Evolutionary conservation across 2,888 invertebrate genomes (phyloP).

Genomic region (Uloborus plumipes): DNA sequence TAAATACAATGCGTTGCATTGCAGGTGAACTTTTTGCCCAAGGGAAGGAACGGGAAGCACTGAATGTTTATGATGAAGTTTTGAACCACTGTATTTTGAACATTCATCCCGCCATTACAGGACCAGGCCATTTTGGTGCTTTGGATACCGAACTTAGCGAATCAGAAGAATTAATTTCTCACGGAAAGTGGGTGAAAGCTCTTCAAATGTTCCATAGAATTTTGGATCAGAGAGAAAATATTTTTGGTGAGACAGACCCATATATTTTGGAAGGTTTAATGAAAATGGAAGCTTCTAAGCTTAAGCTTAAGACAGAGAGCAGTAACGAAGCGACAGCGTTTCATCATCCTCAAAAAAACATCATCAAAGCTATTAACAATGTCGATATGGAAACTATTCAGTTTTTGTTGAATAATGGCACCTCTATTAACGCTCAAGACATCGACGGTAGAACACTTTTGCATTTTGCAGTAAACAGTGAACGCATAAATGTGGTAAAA

Average conservation of each 20-base stretch:
- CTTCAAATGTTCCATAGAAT: neutral
- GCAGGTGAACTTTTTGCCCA: constrained; percentile 6
- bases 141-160: neutral
- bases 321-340: neutral
- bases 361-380: neutral
- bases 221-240: neutral
- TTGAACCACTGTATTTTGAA: no score
- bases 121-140: neutral
- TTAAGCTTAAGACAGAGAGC: neutral
- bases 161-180: neutral
- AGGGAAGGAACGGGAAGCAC: constrained; percentile 3
- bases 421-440: neutral
- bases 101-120: neutral
- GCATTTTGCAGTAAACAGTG: neutral
- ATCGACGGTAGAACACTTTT: neutral
- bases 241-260: neutral
- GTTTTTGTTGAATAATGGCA: neutral
- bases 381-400: neutral
- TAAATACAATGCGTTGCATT: neutral
- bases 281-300: neutral
- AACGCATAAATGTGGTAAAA: neutral
- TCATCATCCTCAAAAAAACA: neutral
- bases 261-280: neutral
- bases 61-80: neutral
- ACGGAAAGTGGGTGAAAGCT: neutral